These are phyloP conservation scores for Odontesthes bonariensis DNA, from an alignment of 2,113 vertebrate genomes.

Conservation along the genomic window DNA sequence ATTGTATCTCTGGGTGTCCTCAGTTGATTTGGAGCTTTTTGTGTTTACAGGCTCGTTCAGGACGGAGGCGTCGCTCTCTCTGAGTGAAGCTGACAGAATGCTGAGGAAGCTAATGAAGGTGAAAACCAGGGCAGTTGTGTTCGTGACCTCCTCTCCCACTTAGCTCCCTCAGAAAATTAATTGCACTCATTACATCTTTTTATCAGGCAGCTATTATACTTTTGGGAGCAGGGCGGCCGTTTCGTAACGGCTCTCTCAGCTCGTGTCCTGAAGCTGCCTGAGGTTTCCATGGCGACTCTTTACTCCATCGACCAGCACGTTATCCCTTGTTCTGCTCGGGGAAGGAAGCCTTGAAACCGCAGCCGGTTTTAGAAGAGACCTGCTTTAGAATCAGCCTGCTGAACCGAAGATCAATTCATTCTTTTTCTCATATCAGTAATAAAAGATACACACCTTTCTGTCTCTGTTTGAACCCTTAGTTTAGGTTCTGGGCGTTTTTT, in stretches of 20 bases:
- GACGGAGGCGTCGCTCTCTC: neutral
- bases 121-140: neutral
- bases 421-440: too few species aligned
- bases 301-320: slow-evolving; percentile 45
- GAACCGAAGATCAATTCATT: too few species aligned
- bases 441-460: too few species aligned
- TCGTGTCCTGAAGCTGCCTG: slow-evolving; percentile 47
- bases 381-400: too few species aligned
- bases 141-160: neutral
- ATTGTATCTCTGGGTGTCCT: slow-evolving; percentile 60
- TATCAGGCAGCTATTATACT: slow-evolving; percentile 15
- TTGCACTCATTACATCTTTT: slow-evolving; percentile 14
- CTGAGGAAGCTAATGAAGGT: neutral
- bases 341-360: neutral
- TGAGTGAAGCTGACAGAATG: neutral
- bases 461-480: too few species aligned
- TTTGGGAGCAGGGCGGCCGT: slow-evolving; percentile 5
- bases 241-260: slow-evolving; percentile 42
- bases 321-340: slow-evolving; percentile 20
- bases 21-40: slow-evolving; percentile 4
- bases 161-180: slow-evolving; percentile 17
- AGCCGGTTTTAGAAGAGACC: neutral
- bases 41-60: neutral
- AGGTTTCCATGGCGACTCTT: slow-evolving; percentile 69
- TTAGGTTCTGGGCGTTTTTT: too few species aligned